Evolutionary conservation across 2,797 vertebrate genomes (phyloP), one percentile per base, ranked within the genome.

Genomic region (Spea hammondii): DNA sequence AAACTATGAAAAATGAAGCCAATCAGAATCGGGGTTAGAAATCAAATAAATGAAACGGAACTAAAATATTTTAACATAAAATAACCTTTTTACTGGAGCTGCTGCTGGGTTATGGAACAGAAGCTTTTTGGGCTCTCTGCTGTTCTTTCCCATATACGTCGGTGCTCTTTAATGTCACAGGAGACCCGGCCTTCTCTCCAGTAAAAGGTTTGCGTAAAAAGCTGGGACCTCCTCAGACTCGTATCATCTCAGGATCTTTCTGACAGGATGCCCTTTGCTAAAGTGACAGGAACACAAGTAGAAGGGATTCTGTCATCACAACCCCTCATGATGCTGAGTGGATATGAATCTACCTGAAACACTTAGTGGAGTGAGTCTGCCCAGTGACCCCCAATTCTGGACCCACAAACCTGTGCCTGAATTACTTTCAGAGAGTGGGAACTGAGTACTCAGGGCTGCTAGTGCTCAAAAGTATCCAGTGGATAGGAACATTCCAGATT

Each of bases 271-370:
- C 14, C 65, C 47, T 54, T 32, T 53, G 55, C 67, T 48, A 55
- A 44, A 47, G 44, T 54, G 68, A 71, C 76, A 72, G 48, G 10
- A 59, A 68, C 14, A 46, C 48, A 70, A 6, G 14, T 8, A 47
- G 54, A 60, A 57, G 47, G 53, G 17, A 17, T 60, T 65, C 44
- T 69, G 69, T 64, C 44, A 44, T 67, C 14, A 66, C 14, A 5
- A 46, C 5, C 74, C 14, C 65, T 1, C 6, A 11, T 71, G 79
- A 50, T 60, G 49, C 46, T 13, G 66, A 70, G 57, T 60, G 74
- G 17, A 5, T 14, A 76, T 79, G 68, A 51, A 79, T 74, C 55
- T 79, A 70, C 12, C 71, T 9, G 67, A 51, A 69, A 2, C 12
- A 48, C 9, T 14, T 62, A 62, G 4, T 6, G 13, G 7, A 47